Percentiles rank a stretch among this genome's conserved stretches.
Conservation (phyloP, 1,140 invertebrate genomes). For the Delia radicum region DNA sequence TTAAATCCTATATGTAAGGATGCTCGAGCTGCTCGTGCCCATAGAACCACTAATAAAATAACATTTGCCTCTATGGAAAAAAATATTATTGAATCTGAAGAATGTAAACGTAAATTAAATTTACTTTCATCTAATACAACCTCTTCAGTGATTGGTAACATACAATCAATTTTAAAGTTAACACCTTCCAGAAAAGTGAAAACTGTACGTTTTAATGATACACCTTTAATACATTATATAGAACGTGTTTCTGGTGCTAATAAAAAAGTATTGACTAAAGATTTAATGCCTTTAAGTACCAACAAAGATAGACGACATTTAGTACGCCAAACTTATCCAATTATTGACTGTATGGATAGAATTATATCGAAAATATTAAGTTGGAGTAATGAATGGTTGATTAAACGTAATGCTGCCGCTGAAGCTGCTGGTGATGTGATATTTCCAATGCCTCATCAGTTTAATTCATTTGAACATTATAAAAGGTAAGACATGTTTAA, state of each 20-base stretch:
- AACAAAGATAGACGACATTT: conserved; percentile 4
- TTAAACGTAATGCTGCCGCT: conserved; percentile 31
- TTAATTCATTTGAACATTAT: conserved; percentile 39
- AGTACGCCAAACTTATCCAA: not conserved
- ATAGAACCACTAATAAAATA: conserved; percentile 43
- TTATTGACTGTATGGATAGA: conserved; percentile 32
- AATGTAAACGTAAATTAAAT: conserved; percentile 14
- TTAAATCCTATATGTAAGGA: conserved; percentile 33
- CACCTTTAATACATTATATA: conserved; percentile 16
- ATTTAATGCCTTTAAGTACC: conserved; percentile 12
- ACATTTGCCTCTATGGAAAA: conserved; percentile 44
- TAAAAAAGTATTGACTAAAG: conserved; percentile 16
- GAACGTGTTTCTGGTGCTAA: conserved; percentile 13
- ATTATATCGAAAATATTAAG: conserved; percentile 37
- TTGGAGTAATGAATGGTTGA: conserved; percentile 46
- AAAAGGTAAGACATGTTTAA: conserved; percentile 33
- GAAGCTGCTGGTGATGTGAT: conserved; percentile 36
- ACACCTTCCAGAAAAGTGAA: conserved; percentile 5
- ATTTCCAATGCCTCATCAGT: conserved; percentile 37
- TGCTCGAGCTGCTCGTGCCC: conserved; percentile 32
- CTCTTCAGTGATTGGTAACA: not conserved
- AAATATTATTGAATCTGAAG: conserved; percentile 26
- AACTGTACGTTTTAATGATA: conserved; percentile 27
- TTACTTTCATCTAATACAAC: not conserved
- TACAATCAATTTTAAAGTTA: not conserved